Base-by-base conservation (phyloP, 2,888 invertebrate species). In the Patella pellucida region DNA sequence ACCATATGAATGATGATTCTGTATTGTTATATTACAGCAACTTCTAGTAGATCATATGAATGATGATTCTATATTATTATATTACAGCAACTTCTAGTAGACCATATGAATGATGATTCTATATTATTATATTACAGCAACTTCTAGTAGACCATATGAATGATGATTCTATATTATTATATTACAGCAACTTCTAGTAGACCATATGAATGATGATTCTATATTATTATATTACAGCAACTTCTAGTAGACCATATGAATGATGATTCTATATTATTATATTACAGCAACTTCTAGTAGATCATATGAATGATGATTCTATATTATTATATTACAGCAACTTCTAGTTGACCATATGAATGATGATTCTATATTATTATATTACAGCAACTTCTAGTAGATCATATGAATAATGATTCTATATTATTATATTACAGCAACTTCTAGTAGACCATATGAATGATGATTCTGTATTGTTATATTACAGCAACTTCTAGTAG, bases 1-100 rank as follows among this genome's bases (percentile, higher is more conserved):
- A 95, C 73, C 98, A 98, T 89, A 93, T 96, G 74, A 95, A 95
- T 86, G 98, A 98, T 89, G 95, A 94, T 86, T 95, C 95, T 69
- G 94, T 95, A 68, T 91, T 94, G 84, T 96, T n/a, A n/a, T n/a
- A 52, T 82, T 82, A 5, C 93, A 97, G 82, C 95, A 95, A 11
- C 90, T 98, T 79, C 96, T 98, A 14, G 95, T 96, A 85, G 94
- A 95, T 73, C 98, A 98, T 89, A 93, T 96, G 74, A 95, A 95
- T 86, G 98, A 98, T 89, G 95, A 94, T 86, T 95, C 95, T 69
- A 94, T 95, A 68, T 91, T 94, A n/a, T n/a, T n/a, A n/a, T n/a
- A 52, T 82, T 82, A 5, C 93, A 97, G 82, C 95, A 95, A 11
- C 90, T 98, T 79, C 96, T 98, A 14, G 95, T 96, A 85, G 94